A percentile compares a stretch with the other conserved stretches of the same genome.
phyloP scores from a whole-genome alignment of 2,888 invertebrate genomes.

The Scaptomyza flava region DNA sequence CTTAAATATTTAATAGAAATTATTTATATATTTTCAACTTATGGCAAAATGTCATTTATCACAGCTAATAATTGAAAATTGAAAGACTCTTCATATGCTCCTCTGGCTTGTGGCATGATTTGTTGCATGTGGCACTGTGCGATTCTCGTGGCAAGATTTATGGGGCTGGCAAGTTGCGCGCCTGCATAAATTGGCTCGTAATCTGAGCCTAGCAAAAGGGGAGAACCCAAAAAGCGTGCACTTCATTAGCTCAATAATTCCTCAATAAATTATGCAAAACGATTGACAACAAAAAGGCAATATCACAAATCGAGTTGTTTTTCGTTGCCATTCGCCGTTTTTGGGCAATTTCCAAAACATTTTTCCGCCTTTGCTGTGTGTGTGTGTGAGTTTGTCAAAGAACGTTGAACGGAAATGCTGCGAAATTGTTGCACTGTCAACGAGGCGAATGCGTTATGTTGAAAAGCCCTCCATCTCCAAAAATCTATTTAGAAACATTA shows the following conservation, averaged over 20 bases:
- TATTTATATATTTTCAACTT: no score
- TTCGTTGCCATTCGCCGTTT: constrained; percentile 14
- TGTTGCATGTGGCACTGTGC: constrained; percentile 61
- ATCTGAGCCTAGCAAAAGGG: constrained; percentile 41
- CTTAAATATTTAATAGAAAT: no score
- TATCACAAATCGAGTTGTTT: constrained; percentile 32
- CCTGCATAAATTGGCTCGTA: constrained; percentile 75
- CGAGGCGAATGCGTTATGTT: constrained; percentile 60
- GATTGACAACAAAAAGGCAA: constrained; percentile 51
- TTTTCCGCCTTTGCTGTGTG: not conserved
- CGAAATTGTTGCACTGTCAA: constrained; percentile 51
- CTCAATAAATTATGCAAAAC: constrained; percentile 71
- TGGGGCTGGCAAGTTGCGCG: constrained; percentile 59
- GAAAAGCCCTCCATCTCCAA: constrained; percentile 41
- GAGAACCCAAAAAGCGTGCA: constrained; percentile 45
- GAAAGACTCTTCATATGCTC: constrained; percentile 7
- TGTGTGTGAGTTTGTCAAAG: constrained; percentile 5
- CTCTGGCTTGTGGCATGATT: constrained; percentile 53
- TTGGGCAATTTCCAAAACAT: constrained; percentile 1
- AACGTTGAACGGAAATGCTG: constrained; percentile 37
- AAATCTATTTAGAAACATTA: constrained; percentile 17
- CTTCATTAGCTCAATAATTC: constrained; percentile 79
- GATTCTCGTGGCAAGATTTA: constrained; percentile 68
- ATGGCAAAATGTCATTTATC: not conserved
- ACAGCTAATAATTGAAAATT: not conserved